Base-by-base conservation (phyloP, 2,888 invertebrate genomes). In the Bellardia pandia region DNA sequence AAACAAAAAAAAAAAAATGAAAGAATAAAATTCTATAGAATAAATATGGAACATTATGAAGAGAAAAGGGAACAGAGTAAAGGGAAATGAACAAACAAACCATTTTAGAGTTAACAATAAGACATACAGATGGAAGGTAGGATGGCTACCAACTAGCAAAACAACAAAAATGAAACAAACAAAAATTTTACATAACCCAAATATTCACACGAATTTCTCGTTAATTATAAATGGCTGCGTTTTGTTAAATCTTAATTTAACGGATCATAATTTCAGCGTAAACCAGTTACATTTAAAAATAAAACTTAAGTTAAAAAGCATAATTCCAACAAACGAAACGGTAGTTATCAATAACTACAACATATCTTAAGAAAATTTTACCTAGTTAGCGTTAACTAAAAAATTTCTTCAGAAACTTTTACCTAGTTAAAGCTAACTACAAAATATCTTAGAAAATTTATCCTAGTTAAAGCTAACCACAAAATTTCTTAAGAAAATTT, bases 181-280 rank as follows among this genome's bases (percentile, higher is more conserved):
- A 76, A 76, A 64, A 13, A 45, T 13, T 6, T 53, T 75, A 37
- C 37, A 37, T 37, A 76, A 76, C 82, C 75, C 76, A 82, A 82
- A 82, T 76, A 82, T 76, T 76, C 82, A 82, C 69, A 48, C 74
- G 4, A 51, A 45, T 69, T 74, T 82, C n/a, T 51, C 11, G 48
- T 69, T 23, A 30, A 30, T 42, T 66, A 62, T 51, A 40, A 30
- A 48, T 68, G 48, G 48, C 37, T 45, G 45, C n/a, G 14, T 60
- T 53, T 45, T 45, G 2, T 30, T 14, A 30, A 42, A 45, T 48
- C 33, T 48, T 8, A 66, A 30, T 23, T 60, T 60, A 33, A 51
- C 13, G 69, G 37, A 42, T 78, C 16, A 58, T 48, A 48, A 58
- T 69, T 78, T 69, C 30, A 64, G 23, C 4, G 14, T 23, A 30